These are phyloP conservation scores for Dipodomys ordii DNA, from an alignment of 2,113 vertebrate genomes.

Conservation along the genomic window DNA sequence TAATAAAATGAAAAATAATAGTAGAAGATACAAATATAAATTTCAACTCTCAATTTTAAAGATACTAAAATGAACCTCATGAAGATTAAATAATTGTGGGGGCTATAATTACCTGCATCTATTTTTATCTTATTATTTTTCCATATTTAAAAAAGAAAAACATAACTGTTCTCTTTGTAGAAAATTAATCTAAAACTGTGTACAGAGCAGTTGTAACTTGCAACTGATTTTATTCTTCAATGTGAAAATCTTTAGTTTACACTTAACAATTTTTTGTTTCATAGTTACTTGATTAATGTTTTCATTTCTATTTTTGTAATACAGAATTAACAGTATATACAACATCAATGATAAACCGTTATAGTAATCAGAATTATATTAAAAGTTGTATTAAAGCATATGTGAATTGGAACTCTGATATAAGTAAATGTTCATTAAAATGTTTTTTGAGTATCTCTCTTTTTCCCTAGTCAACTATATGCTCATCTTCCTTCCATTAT, in stretches of 20 bases:
- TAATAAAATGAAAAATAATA: too few species aligned
- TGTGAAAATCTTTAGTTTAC: too few species aligned
- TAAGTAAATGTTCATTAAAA: not conserved
- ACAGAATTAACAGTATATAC: not conserved
- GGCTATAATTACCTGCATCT: not conserved
- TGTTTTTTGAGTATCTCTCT: too few species aligned
- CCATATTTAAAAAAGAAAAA: too few species aligned
- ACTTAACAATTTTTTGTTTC: too few species aligned
- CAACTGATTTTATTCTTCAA: not conserved
- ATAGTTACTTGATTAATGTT: not conserved
- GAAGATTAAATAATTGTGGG: not conserved
- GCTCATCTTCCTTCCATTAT: too few species aligned
- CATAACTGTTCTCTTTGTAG: too few species aligned
- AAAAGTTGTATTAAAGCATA: not conserved
- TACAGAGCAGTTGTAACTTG: not conserved
- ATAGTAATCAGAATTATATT: not conserved
- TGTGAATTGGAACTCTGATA: not conserved
- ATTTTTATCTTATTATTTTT: not conserved
- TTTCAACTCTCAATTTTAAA: not conserved
- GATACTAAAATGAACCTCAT: not conserved
- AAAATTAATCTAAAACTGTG: too few species aligned
- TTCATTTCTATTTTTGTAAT: not conserved
- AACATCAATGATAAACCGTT: not conserved
- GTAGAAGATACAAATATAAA: not conserved
- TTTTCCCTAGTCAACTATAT: too few species aligned